Base-by-base conservation (phyloP, 2,113 vertebrate genomes). In the Uria aalge region DNA sequence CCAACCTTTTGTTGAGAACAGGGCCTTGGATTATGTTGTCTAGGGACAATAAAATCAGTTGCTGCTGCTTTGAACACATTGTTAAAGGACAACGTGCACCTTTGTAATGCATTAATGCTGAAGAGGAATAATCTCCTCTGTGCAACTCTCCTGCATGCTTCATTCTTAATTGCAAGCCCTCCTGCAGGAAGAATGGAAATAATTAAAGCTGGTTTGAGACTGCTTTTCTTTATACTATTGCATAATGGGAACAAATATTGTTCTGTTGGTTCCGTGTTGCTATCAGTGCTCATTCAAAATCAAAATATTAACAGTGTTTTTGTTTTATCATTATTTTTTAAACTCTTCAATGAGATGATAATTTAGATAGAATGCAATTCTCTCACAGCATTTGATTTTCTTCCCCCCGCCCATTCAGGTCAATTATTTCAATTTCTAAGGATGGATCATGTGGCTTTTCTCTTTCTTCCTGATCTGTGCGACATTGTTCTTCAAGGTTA, bases 191-290 rank as follows among this genome's bases (percentile, higher is more conserved):
- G 77, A 72, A 74, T 23, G 3, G 41, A 76, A 78, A 34, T 94
- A 87, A 96, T 94, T 94, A 92, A 93, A 91, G 47, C 60, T 92
- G 22, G 22, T 80, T 79, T 73, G 92, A 96, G 53, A 76, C 79
- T 88, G 24, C 76, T 97, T 97, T 88, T 52, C 63, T 96, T 95
- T 93, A 75, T 91, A 56, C 55, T 29, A 29, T 88, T 95, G 56
- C 55, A 29, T 40, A 91, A 64, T 63, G 88, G 88, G 71, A 92
- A 82, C 57, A 96, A 85, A 64, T 88, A 59, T 13, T 57, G 22
- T 43, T 90, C 67, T 85, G 53, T 94, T 48, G 47, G 52, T 90
- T 82, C 53, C 10, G 0, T 71, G 50, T 87, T 75, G 41, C 95
- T 95, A 73, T 69, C 66, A 32, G n/a, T 73, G 43, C 85, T 88